Evolutionary conservation across 2,888 invertebrate genomes (phyloP), one percentile per base, ranked within the genome.

Genomic region (Ecliptopera silaceata): DNA sequence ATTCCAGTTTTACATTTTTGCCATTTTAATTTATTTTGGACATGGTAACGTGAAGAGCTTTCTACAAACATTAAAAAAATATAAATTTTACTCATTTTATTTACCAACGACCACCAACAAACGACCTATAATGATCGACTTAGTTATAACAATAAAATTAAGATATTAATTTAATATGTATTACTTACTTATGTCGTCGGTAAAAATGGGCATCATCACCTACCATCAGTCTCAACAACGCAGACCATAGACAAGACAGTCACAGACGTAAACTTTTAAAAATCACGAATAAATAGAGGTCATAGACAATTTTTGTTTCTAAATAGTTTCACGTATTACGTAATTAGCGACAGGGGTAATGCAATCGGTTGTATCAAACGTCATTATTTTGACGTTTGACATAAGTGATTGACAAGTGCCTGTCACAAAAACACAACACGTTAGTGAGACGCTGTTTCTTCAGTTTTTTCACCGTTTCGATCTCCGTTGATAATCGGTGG

Each of bases 141-240:
- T 6, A 26, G 26, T 26, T 26, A 1, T 26, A 26, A 26, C 26
- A 26, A 26, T 26, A 4, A 4, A 8, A 26, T 6, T 26, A 26
- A 26, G 26, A 1, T 26, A 6, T 26, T 26, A 26, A 26, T 8
- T 26, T 26, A 5, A 26, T 8, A 6, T 26, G 6, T 26, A 20
- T 20, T 20, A 20, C 4, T 20, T 20, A n/a, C n/a, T 13, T 13
- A 13, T 6, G 22, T 13, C 18, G 47, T 42, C 17, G 50, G 29
- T 51, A 34, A 42, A 41, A 34, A 50, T 41, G 29, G 38, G 13
- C 41, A 51, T 22, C 78, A 26, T 82, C 84, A 80, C 82, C 71
- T 80, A 79, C 55, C 75, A 78, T 87, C 88, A 88, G 88, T 88
- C 88, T 88, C 88, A 86, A 81, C 6, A 42, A 72, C 63, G 63